Base-by-base conservation (phyloP, 2,888 invertebrate species). In the Thera obeliscata region DNA sequence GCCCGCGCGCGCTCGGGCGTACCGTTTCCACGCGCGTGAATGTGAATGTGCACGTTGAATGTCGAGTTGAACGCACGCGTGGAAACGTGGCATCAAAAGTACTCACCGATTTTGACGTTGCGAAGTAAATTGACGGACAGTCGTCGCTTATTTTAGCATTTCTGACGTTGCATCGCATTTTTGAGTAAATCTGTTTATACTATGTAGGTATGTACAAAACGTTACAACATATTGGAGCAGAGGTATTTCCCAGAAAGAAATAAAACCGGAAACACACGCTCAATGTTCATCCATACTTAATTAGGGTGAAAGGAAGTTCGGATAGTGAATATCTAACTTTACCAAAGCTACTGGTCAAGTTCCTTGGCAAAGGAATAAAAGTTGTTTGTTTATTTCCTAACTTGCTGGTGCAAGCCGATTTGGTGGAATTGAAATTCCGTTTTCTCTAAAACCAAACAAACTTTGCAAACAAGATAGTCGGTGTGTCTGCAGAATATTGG, bases 351-450 rank as follows among this genome's bases (percentile, higher is more conserved):
- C 49, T 64, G 46, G 64, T 58, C 33, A 57, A 57, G 57, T 57
- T 7, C 9, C 2, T 43, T 64, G 46, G 7, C 35, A 58, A 35
- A 64, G 36, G 52, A 52, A 33, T 52, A 52, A 5, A 35, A 55
- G 52, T 57, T 57, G 35, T 9, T 64, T 64, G 52, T 57, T 58
- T 64, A 41, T 48, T 41, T 36, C 6, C 35, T 12, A 58, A 64
- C 38, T 54, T 57, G 49, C 35, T 3, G 52, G 36, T 64, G 64
- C 52, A 58, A 46, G 52, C 43, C 46, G 56, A 64, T 58, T 64
- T 64, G 43, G 50, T 43, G 46, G 41, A 64, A 57, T 57, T 57
- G 33, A 56, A 64, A 52, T 57, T 57, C 35, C n/a, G 57, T 64
- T 57, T 22, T 22, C 8, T 12, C 2, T 8, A 56, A 12, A n/a